Conservation (phyloP, 1,140 invertebrate genomes). For the Meloidogyne floridensis region DNA sequence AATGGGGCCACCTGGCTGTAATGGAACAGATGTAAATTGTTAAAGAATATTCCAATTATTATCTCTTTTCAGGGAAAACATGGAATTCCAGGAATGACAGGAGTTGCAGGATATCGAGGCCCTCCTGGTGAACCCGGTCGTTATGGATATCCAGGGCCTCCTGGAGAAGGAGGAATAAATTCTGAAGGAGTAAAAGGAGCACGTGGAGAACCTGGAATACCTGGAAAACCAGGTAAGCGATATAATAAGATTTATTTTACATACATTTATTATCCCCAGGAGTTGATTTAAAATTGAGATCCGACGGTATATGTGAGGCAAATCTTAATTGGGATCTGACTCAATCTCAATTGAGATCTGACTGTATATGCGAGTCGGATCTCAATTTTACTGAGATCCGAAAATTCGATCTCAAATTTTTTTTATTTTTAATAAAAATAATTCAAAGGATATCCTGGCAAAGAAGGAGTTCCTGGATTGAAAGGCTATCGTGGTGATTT, state of each 20-base stretch:
- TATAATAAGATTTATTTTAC: background rate
- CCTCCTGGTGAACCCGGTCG: constrained; percentile 46
- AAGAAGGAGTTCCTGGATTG: constrained; percentile 49
- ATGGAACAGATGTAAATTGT: constrained; percentile 64
- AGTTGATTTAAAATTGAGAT: no score
- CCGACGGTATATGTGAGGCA: no score
- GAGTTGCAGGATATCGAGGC: constrained; percentile 50
- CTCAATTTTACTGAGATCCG: no score
- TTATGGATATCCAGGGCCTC: constrained; percentile 50
- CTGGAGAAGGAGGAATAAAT: constrained; percentile 63
- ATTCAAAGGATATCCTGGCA: constrained; percentile 15
- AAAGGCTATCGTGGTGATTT: constrained; percentile 61
- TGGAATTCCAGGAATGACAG: constrained; percentile 53
- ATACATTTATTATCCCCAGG: no score
- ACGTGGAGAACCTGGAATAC: constrained; percentile 53
- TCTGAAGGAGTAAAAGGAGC: constrained; percentile 61
- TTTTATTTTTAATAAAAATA: background rate
- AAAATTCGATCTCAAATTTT: no score
- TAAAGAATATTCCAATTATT: constrained; percentile 9
- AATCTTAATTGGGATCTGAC: no score
- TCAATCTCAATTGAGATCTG: no score
- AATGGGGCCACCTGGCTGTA: constrained; percentile 63
- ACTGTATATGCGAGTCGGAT: no score
- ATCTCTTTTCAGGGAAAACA: constrained; percentile 24
- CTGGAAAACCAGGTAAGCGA: constrained; percentile 32